Conservation (phyloP, 1,140 invertebrate genomes). For the Bombus affinis region DNA sequence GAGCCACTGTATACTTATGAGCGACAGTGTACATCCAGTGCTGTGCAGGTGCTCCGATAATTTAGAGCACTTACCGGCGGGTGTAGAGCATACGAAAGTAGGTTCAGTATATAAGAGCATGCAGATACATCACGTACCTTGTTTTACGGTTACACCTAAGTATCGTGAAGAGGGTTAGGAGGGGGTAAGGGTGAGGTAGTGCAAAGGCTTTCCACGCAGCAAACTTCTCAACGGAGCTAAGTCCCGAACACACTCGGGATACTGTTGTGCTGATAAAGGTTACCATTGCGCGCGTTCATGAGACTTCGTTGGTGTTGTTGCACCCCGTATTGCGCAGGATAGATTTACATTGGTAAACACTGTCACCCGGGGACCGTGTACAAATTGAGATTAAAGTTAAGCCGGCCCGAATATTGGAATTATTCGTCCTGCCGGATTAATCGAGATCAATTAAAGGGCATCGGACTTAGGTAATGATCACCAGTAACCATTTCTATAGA, state of each 20-base stretch:
- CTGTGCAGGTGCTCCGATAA: conserved; percentile 69
- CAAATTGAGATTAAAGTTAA: conserved; percentile 71
- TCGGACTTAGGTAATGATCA: not conserved
- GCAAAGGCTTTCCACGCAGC: conserved; percentile 26
- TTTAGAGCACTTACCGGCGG: conserved; percentile 71
- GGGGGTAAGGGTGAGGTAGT: conserved; percentile 26
- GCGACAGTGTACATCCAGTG: conserved; percentile 39
- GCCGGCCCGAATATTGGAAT: conserved; percentile 43
- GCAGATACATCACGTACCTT: conserved; percentile 57
- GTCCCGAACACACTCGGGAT: conserved; percentile 39
- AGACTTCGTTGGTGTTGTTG: conserved; percentile 27
- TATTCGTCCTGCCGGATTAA: conserved; percentile 54
- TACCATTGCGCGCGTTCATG: conserved; percentile 39
- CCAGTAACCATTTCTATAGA: not conserved
- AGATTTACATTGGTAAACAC: conserved; percentile 73
- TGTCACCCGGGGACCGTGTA: conserved; percentile 48
- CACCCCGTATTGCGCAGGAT: conserved; percentile 57
- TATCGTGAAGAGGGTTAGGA: conserved; percentile 62
- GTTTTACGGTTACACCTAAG: conserved; percentile 72
- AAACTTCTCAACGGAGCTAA: conserved; percentile 5
- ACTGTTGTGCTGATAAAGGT: conserved; percentile 46
- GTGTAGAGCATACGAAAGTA: conserved; percentile 69
- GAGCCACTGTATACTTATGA: too few relatives aligned
- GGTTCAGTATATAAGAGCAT: conserved; percentile 65
- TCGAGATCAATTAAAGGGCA: conserved; percentile 26